These are phyloP conservation scores for Drosophila pectinifera DNA, from an alignment of 1,140 invertebrate genomes.

Conservation along the genomic window DNA sequence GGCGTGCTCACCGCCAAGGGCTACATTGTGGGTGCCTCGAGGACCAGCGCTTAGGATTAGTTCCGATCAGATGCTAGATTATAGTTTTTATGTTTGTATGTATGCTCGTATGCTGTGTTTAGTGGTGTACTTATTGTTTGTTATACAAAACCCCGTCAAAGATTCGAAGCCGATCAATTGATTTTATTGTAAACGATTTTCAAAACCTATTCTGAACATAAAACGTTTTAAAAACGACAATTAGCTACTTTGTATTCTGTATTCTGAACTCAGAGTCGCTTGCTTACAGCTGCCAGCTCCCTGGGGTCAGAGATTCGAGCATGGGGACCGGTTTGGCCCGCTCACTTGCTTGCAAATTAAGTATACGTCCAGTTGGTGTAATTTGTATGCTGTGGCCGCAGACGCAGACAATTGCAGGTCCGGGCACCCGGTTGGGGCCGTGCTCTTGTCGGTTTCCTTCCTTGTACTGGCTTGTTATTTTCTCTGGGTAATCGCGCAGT, in stretches of 20 bases:
- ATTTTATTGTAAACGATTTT: slow-evolving; percentile 66
- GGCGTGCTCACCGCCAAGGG: slow-evolving; percentile 95
- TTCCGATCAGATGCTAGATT: slow-evolving; percentile 53
- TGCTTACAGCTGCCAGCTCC: slow-evolving; percentile 11
- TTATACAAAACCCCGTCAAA: slow-evolving; percentile 73
- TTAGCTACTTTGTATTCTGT: slow-evolving; percentile 4
- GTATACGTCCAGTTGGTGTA: slow-evolving; percentile 60
- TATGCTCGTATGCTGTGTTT: slow-evolving; percentile 49
- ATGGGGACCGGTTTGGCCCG: slow-evolving; percentile 61
- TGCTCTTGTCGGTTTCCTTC: slow-evolving; percentile 14
- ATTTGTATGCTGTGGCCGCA: slow-evolving; percentile 33
- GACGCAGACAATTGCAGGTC: slow-evolving; percentile 21
- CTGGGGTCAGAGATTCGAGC: slow-evolving; percentile 19
- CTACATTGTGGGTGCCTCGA: slow-evolving; percentile 87
- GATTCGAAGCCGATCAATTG: slow-evolving; percentile 52
- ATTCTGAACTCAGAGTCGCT: slow-evolving; percentile 28
- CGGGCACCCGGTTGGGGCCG: background rate
- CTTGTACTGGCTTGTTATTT: slow-evolving; percentile 21
- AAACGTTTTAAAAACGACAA: slow-evolving; percentile 62
- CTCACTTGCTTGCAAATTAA: slow-evolving; percentile 48
- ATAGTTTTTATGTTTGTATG: slow-evolving; percentile 59
- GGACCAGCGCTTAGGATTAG: slow-evolving; percentile 46
- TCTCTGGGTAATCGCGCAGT: slow-evolving; percentile 32
- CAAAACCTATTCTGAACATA: slow-evolving; percentile 58
- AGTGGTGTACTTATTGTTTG: slow-evolving; percentile 79